A percentile compares a stretch with the other conserved stretches of the same genome.
These are phyloP conservation scores for Exocentrus adspersus DNA, from an alignment of 2,888 invertebrate species.

Conservation along the genomic window DNA sequence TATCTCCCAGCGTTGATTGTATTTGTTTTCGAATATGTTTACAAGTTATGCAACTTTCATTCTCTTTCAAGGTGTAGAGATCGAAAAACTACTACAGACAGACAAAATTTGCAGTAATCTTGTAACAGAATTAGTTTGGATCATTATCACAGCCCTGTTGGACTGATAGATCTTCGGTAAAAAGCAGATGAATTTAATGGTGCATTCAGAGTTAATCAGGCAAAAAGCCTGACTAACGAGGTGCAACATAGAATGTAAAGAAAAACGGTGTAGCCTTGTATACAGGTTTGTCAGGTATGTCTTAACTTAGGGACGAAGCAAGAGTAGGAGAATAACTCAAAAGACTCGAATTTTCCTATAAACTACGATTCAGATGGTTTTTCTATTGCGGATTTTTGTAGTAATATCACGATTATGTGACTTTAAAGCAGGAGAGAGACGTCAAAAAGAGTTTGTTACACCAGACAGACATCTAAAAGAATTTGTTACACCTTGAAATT, in stretches of 20 bases:
- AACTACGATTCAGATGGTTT: no score
- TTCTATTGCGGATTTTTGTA: no score
- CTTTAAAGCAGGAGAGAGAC: no score
- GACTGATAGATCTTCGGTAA: not conserved
- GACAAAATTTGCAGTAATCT: not conserved
- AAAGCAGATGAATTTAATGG: conserved; percentile 1
- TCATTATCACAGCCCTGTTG: not conserved
- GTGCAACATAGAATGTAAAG: not conserved
- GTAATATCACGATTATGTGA: no score
- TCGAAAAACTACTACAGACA: not conserved
- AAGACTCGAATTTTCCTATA: not conserved
- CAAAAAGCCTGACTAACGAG: conserved; percentile 1
- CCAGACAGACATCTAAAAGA: no score
- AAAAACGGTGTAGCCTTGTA: not conserved
- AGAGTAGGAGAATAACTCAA: not conserved
- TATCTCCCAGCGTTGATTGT: conserved; percentile 1
- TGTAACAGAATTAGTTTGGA: not conserved
- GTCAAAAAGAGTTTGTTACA: no score
- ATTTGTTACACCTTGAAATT: no score
- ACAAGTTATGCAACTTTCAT: not conserved
- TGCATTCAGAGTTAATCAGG: conserved; percentile 3
- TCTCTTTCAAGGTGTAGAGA: no score
- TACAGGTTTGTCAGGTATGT: not conserved
- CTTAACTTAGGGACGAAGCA: not conserved
- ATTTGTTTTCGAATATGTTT: conserved; percentile 2